phyloP scores from a whole-genome alignment of 2,888 invertebrate genomes.

The Catocala sponsa region DNA sequence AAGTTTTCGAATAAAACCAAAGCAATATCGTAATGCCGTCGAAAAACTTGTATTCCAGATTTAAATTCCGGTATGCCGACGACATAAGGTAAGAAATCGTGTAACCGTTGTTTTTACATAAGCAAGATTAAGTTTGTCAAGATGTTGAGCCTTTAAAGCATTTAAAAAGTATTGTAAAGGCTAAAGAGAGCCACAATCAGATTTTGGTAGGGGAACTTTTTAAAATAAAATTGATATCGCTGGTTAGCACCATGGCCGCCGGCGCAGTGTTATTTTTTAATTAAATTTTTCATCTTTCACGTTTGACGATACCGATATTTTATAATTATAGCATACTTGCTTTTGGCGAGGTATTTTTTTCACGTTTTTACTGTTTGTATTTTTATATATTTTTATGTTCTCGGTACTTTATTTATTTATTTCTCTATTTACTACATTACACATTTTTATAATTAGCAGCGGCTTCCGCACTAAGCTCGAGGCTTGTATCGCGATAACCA shows the following conservation, averaged over 20 bases:
- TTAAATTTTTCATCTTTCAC: conserved; percentile 65
- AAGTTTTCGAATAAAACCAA: conserved; percentile 64
- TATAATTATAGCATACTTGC: conserved; percentile 56
- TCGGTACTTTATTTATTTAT: neutral
- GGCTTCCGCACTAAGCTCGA: too few relatives aligned
- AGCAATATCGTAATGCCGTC: conserved; percentile 32
- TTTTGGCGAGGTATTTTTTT: conserved; percentile 39
- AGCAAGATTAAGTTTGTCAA: conserved; percentile 48
- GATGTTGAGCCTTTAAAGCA: conserved; percentile 52
- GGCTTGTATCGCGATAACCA: too few relatives aligned
- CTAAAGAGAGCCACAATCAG: conserved; percentile 66
- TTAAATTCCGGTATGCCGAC: conserved; percentile 9
- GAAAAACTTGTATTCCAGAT: conserved; percentile 34
- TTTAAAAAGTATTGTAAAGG: conserved; percentile 68
- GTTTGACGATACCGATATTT: conserved; percentile 59
- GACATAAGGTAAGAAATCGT: conserved; percentile 18
- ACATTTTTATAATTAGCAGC: too few relatives aligned
- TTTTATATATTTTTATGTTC: conserved; percentile 1
- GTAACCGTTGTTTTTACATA: conserved; percentile 21
- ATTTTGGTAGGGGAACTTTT: conserved; percentile 64
- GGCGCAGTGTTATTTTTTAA: conserved; percentile 63
- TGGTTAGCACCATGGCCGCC: conserved; percentile 42
- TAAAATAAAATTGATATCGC: conserved; percentile 66
- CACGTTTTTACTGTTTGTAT: conserved; percentile 3
- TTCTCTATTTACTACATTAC: too few relatives aligned